phyloP scores from a whole-genome alignment of 2,888 invertebrate genomes.

The Boloria selene region DNA sequence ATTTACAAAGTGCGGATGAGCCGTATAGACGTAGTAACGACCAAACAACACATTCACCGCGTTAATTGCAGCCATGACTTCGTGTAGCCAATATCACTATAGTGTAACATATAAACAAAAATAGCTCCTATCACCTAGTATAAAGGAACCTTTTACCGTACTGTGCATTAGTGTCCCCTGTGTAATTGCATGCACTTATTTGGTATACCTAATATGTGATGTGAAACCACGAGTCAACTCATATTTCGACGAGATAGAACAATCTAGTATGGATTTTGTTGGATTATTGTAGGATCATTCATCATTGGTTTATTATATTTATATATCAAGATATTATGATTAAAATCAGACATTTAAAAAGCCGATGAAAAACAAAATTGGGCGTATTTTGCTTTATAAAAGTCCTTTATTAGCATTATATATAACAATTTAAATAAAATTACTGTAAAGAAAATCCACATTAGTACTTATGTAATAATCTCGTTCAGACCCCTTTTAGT shows the following conservation, averaged over 20 bases:
- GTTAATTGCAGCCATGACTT: constrained; percentile 43
- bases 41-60: constrained; percentile 43
- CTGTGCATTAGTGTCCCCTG: constrained; percentile 21
- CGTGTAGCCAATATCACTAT: constrained; percentile 32
- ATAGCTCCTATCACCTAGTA: constrained; percentile 15
- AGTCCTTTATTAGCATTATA: too few species aligned
- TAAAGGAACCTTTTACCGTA: constrained; percentile 21
- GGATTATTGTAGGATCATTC: neutral
- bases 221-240: constrained; percentile 37
- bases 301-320: too few species aligned
- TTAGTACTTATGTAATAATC: constrained; percentile 13
- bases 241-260: constrained; percentile 29
- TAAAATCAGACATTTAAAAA: too few species aligned
- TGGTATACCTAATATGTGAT: constrained; percentile 41
- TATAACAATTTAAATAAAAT: too few species aligned
- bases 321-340: too few species aligned
- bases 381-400: too few species aligned
- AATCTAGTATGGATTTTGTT: constrained; percentile 14
- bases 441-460: neutral
- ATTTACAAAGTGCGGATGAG: constrained; percentile 37
- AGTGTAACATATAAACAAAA: constrained; percentile 17
- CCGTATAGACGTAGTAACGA: constrained; percentile 40
- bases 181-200: constrained; percentile 41
- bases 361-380: too few species aligned
- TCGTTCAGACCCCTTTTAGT: constrained; percentile 11